These are phyloP conservation scores for Agelastica alni DNA, from an alignment of 2,888 invertebrate species.

Conservation along the genomic window DNA sequence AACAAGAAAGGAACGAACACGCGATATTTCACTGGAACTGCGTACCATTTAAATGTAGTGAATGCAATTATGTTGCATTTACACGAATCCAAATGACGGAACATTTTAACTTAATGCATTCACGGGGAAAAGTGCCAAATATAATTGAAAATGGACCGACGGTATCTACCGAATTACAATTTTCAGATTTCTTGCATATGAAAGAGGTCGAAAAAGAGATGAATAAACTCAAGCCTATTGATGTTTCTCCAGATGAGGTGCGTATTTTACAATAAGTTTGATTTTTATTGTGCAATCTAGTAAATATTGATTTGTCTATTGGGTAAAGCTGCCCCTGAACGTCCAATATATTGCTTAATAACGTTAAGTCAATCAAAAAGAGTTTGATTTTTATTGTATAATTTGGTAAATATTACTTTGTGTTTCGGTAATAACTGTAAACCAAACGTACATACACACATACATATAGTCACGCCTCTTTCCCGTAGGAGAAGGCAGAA, in stretches of 20 bases:
- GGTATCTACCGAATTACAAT: slow-evolving; percentile 24
- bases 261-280: too few relatives aligned
- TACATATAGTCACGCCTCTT: too few relatives aligned
- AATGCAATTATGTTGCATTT: slow-evolving; percentile 53
- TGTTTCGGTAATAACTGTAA: too few relatives aligned
- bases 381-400: background rate
- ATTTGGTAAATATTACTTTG: too few relatives aligned
- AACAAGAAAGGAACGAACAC: slow-evolving; percentile 54
- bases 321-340: too few relatives aligned
- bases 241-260: too few relatives aligned
- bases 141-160: slow-evolving; percentile 31
- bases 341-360: too few relatives aligned
- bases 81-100: slow-evolving; percentile 46
- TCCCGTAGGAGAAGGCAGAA: too few relatives aligned
- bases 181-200: slow-evolving; percentile 23
- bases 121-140: slow-evolving; percentile 12
- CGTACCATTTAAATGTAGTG: slow-evolving; percentile 56
- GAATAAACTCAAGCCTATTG: background rate
- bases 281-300: too few relatives aligned
- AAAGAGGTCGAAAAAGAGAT: slow-evolving; percentile 16
- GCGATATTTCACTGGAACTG: slow-evolving; percentile 58
- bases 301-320: too few relatives aligned
- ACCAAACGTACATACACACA: too few relatives aligned
- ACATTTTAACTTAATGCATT: slow-evolving; percentile 37
- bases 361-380: background rate